phyloP scores from a whole-genome alignment of 2,888 invertebrate genomes.

The Polydrusus cervinus region DNA sequence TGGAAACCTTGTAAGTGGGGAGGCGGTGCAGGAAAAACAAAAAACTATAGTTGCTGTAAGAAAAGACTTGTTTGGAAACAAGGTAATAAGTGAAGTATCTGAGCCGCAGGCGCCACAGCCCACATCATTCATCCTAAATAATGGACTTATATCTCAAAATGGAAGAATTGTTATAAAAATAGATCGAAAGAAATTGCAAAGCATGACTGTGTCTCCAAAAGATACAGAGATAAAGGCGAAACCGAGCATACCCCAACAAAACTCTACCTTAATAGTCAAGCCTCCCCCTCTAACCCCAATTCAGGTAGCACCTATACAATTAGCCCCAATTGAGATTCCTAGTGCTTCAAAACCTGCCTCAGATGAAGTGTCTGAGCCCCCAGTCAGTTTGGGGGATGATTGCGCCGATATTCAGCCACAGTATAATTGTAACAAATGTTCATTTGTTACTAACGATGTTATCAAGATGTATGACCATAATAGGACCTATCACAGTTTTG shows the following conservation, averaged over 20 bases:
- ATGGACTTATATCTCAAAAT: constrained; percentile 39
- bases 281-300: constrained; percentile 10
- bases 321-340: neutral
- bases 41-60: constrained; percentile 40
- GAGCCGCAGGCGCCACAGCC: constrained; percentile 13
- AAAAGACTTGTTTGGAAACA: constrained; percentile 44
- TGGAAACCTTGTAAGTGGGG: constrained; percentile 12
- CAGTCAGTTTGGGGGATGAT: neutral
- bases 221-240: neutral
- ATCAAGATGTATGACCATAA: constrained; percentile 53
- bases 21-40: constrained; percentile 23
- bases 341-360: neutral
- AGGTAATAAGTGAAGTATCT: neutral
- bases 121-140: constrained; percentile 32
- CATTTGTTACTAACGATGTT: constrained; percentile 42
- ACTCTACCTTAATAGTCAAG: neutral
- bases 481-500: constrained; percentile 43
- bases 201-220: neutral
- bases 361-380: neutral
- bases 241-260: neutral
- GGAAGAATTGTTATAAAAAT: constrained; percentile 49
- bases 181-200: constrained; percentile 39
- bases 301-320: neutral
- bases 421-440: constrained; percentile 49
- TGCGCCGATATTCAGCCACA: neutral